A percentile compares a stretch with the other conserved stretches of the same genome.
These are phyloP conservation scores for Scaptomyza tumidula DNA, from an alignment of 2,888 invertebrate species.

Conservation along the genomic window DNA sequence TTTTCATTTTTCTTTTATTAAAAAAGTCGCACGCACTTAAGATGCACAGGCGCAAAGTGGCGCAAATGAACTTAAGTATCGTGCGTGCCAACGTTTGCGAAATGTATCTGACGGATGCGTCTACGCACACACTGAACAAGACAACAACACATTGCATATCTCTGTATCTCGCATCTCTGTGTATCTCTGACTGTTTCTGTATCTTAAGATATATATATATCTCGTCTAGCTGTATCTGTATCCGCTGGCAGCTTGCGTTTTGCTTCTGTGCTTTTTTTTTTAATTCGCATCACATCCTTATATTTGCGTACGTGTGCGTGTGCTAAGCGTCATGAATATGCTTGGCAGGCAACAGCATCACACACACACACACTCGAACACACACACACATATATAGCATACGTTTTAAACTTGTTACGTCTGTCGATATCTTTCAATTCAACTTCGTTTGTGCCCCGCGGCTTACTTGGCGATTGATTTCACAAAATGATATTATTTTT, in stretches of 20 bases:
- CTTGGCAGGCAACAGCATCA: neutral
- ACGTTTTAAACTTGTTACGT: conserved; percentile 42
- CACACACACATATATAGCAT: neutral
- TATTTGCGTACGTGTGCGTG: conserved; percentile 75
- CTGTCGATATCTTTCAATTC: conserved; percentile 16
- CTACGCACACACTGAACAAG: conserved; percentile 27
- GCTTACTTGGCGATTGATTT: conserved; percentile 60
- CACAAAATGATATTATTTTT: conserved; percentile 66
- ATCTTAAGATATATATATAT: conserved; percentile 13
- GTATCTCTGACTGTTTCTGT: neutral
- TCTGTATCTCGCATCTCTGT: neutral
- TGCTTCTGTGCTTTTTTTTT: conserved; percentile 40
- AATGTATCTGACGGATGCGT: conserved; percentile 48
- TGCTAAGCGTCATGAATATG: conserved; percentile 23
- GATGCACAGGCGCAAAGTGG: conserved; percentile 73
- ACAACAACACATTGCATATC: conserved; percentile 6
- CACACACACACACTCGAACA: neutral
- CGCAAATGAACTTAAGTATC: conserved; percentile 79
- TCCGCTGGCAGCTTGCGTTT: conserved; percentile 27
- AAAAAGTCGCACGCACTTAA: conserved; percentile 62
- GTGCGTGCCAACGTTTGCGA: conserved; percentile 52
- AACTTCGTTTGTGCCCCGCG: conserved; percentile 1
- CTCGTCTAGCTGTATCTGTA: conserved; percentile 5
- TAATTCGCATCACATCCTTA: conserved; percentile 79
- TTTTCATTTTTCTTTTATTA: conserved; percentile 11